Conservation (phyloP, 2,888 invertebrate species). For the Masnerella sp. region DNA sequence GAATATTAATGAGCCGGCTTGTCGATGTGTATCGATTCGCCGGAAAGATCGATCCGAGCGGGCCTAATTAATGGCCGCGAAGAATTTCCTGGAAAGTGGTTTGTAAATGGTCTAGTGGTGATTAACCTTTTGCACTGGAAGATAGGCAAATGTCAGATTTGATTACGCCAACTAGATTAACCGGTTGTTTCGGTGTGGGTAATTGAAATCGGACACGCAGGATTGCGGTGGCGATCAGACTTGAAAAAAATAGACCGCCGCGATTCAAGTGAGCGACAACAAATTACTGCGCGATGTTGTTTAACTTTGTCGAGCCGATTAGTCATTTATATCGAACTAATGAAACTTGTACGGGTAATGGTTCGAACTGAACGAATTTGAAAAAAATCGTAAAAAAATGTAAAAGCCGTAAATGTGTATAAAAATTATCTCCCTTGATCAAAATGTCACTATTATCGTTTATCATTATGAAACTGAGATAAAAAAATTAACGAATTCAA, state of each 20-base stretch:
- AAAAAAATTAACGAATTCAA: no score
- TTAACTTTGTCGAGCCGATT: no score
- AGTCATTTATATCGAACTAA: no score
- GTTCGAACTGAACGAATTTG: no score
- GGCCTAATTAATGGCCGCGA: slow-evolving; percentile 34
- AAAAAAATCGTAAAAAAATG: no score
- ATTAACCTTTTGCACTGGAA: slow-evolving; percentile 43
- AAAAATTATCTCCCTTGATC: no score
- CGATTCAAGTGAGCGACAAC: slow-evolving; percentile 34
- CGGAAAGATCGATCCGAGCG: slow-evolving; percentile 32
- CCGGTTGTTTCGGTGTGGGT: slow-evolving; percentile 12
- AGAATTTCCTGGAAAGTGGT: slow-evolving; percentile 47
- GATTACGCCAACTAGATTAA: slow-evolving; percentile 42
- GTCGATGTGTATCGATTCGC: slow-evolving; percentile 37
- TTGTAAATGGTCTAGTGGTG: slow-evolving; percentile 34
- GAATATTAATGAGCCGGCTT: slow-evolving; percentile 28
- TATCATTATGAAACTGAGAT: no score
- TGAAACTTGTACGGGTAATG: no score
- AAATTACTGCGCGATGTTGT: slow-evolving; percentile 22
- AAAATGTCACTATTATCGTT: no score
- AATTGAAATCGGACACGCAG: slow-evolving; percentile 31
- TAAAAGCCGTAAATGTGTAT: no score
- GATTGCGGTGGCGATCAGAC: slow-evolving; percentile 12
- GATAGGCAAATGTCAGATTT: slow-evolving; percentile 47
- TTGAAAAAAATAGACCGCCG: slow-evolving; percentile 17